These are phyloP conservation scores for Imbricaverruca yamaguchii DNA, from an alignment of 2,888 invertebrate genomes.

Conservation along the genomic window DNA sequence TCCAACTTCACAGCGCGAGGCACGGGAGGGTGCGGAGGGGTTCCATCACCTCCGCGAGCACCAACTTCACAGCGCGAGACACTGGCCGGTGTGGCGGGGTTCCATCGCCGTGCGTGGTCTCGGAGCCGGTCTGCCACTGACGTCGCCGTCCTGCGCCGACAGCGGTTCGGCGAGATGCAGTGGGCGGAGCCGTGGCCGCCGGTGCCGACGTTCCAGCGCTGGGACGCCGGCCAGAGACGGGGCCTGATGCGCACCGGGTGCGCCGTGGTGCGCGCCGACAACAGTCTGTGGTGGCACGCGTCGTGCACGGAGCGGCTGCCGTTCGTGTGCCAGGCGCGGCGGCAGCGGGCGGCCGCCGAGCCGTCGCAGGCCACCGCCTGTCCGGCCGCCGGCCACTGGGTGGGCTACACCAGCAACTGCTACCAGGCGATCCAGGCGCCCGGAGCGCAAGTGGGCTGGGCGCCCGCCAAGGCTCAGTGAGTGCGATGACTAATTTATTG, in stretches of 20 bases:
- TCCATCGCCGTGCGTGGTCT: too few species aligned
- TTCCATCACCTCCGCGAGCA: too few species aligned
- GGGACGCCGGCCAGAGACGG: background rate
- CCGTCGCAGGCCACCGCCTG: background rate
- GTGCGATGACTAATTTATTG: background rate
- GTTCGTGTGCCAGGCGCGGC: background rate
- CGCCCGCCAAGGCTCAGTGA: background rate
- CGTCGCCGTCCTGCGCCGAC: background rate
- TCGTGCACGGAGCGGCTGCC: background rate
- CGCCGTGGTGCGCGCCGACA: background rate
- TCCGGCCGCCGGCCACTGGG: background rate
- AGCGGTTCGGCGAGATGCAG: conserved; percentile 12
- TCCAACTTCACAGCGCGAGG: too few species aligned
- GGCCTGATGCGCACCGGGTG: background rate
- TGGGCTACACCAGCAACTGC: background rate
- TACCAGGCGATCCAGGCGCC: background rate
- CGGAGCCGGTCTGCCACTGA: background rate
- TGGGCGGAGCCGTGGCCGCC: conserved; percentile 10
- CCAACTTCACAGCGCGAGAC: too few species aligned
- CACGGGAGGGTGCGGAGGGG: too few species aligned
- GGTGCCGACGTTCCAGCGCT: background rate
- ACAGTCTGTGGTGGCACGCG: background rate
- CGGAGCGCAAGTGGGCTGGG: background rate
- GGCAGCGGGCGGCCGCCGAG: background rate
- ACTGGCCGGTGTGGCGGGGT: too few species aligned